Conservation (phyloP, 2,113 vertebrate species). For the Serilophus lunatus region DNA sequence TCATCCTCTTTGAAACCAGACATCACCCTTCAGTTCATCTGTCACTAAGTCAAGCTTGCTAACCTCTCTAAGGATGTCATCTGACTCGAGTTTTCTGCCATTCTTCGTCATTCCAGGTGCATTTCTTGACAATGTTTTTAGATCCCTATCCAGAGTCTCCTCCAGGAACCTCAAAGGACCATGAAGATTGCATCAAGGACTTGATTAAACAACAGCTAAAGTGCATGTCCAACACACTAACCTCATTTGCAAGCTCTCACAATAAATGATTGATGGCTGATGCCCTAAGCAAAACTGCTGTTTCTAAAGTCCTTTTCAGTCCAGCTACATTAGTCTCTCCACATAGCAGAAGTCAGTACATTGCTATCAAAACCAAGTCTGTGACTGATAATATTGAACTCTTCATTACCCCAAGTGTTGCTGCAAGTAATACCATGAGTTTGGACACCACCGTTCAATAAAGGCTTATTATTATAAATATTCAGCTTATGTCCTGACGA, state of each 20-base stretch:
- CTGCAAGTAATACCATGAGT: slow-evolving; percentile 41
- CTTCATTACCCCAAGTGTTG: slow-evolving; percentile 48
- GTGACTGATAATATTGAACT: slow-evolving; percentile 42
- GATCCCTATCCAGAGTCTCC: slow-evolving; percentile 7
- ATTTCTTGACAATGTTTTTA: slow-evolving; percentile 26
- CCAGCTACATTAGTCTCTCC: slow-evolving; percentile 28
- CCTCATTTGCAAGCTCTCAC: slow-evolving; percentile 46
- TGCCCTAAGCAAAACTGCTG: slow-evolving; percentile 52
- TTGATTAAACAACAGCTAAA: slow-evolving; percentile 26
- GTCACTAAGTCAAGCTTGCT: not conserved
- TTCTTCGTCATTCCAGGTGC: not conserved
- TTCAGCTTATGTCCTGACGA: not conserved
- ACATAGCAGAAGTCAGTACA: not conserved
- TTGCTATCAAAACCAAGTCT: slow-evolving; percentile 9
- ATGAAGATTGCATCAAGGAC: slow-evolving; percentile 37
- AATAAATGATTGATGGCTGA: slow-evolving; percentile 24
- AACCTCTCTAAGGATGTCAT: slow-evolving; percentile 8
- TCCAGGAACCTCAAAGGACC: slow-evolving; percentile 31
- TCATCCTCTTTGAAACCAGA: slow-evolving; percentile 18
- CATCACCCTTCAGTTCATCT: not conserved
- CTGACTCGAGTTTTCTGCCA: not conserved
- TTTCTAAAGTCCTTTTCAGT: slow-evolving; percentile 54
- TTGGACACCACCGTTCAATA: not conserved
- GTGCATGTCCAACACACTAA: not conserved
- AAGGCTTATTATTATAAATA: slow-evolving; percentile 49